Evolutionary conservation across 2,888 invertebrate species (phyloP).

Genomic region (Cryptocephalus moraei): DNA sequence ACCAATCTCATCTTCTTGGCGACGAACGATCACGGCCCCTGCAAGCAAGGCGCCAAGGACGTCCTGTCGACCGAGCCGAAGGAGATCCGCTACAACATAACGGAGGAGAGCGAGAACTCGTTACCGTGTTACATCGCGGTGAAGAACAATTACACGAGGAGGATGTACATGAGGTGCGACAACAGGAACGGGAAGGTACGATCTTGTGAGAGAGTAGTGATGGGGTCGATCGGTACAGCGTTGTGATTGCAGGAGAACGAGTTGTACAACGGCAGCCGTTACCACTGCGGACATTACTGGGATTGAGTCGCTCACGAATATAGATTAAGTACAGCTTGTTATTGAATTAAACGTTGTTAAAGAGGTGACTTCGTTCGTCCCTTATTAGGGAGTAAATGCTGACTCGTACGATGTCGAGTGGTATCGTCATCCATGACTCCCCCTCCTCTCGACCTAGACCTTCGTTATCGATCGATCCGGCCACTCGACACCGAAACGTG

Average conservation of each 20-base stretch:
- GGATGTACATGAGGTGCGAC: conserved; percentile 32
- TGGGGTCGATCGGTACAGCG: background rate
- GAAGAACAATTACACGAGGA: conserved; percentile 32
- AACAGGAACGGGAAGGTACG: conserved; percentile 23
- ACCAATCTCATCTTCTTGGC: conserved; percentile 72
- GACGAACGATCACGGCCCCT: conserved; percentile 51
- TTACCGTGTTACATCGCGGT: conserved; percentile 33
- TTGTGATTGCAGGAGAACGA: conserved; percentile 19
- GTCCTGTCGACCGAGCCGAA: conserved; percentile 26
- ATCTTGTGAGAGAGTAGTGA: no score
- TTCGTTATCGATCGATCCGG: no score
- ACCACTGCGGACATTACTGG: conserved; percentile 24
- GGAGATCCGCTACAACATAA: conserved; percentile 28
- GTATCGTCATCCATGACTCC: no score
- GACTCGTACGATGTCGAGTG: no score
- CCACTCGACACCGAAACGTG: no score
- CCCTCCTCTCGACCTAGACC: no score
- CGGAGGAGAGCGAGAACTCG: conserved; percentile 12
- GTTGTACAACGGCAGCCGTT: conserved; percentile 15
- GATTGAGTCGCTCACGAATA: no score
- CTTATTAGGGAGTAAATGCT: no score
- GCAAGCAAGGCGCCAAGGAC: conserved; percentile 20
- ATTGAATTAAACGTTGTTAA: no score
- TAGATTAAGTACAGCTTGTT: no score
- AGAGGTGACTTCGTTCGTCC: no score